phyloP scores from a whole-genome alignment of 2,797 vertebrate genomes.

The Gymnodraco acuticeps region DNA sequence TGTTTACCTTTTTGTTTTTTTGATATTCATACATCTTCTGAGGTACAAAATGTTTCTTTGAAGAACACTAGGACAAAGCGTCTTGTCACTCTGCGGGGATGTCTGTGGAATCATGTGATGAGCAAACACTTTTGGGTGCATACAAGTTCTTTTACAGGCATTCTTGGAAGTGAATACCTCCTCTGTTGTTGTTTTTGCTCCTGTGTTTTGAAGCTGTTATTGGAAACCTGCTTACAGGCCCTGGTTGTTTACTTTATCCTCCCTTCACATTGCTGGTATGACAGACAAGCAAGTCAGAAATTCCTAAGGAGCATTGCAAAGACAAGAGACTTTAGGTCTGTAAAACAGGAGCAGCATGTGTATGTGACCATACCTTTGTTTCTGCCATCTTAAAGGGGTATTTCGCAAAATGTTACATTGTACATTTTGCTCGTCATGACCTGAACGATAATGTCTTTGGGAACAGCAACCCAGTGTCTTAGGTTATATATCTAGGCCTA shows the following conservation, averaged over 20 bases:
- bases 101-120: conserved; percentile 63
- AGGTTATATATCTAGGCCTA: background rate
- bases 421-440: background rate
- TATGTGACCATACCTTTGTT: background rate
- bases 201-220: conserved; percentile 63
- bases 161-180: conserved; percentile 62
- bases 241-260: conserved; percentile 74
- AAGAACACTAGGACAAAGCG: conserved; percentile 27
- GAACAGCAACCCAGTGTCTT: background rate
- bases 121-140: conserved; percentile 58
- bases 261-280: conserved; percentile 68
- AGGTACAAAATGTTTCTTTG: conserved; percentile 32
- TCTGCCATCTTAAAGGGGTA: background rate
- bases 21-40: conserved; percentile 19
- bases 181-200: conserved; percentile 36
- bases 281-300: conserved; percentile 58
- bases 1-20: conserved; percentile 19
- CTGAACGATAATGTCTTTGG: background rate
- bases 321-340: conserved; percentile 34
- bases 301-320: conserved; percentile 48
- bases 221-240: conserved; percentile 71
- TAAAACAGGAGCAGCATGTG: conserved; percentile 6
- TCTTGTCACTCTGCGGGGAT: conserved; percentile 54
- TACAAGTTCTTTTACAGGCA: conserved; percentile 54
- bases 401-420: background rate